Base-by-base conservation (phyloP, 2,113 vertebrate species). In the Onychostoma macrolepis region DNA sequence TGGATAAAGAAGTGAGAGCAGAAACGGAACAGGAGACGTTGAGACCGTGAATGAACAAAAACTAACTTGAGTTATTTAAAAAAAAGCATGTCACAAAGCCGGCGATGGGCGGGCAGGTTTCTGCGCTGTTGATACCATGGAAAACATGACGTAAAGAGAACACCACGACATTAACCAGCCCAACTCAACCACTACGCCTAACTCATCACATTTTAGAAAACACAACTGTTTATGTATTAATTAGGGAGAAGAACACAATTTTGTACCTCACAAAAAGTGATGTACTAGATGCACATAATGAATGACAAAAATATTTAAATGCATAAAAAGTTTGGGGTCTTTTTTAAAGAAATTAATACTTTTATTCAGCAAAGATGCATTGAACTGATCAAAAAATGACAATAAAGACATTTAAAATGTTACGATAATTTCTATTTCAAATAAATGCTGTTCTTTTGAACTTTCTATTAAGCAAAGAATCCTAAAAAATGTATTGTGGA, bases 71-170 rank as follows among this genome's bases (percentile, higher is more conserved):
- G 45, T 26, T 84, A n/a, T 85, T 75, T 43, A 48, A 10, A 74
- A 76, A 80, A 84, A n/a, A 4, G 11, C 30, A 26, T 10, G 67
- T 72, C 1, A 74, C 56, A 21, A 56, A 72, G 58, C 15, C 15
- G 7, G n/a, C 1, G 17, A 67, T 26, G 48, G 48, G 48, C 56
- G 48, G 45, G 48, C 4, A 41, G 11, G 28, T 36, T 41, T 63
- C 56, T 15, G 24, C 1, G 4, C 63, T n/a, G 63, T 30, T 67
- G n/a, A 67, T 36, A n/a, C 1, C n/a, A 71, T 83, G 82, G 83
- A 84, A 84, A 75, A 58, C 83, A 58, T 84, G 83, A 84, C 7
- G 33, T 28, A 0, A 38, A 84, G n/a, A 71, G 63, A 83, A 71
- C 63, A 74, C 13, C 43, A 36, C 72, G 45, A 28, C 72, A 15